Evolutionary conservation across 2,888 invertebrate species (phyloP).

Genomic region (Melieria picta): DNA sequence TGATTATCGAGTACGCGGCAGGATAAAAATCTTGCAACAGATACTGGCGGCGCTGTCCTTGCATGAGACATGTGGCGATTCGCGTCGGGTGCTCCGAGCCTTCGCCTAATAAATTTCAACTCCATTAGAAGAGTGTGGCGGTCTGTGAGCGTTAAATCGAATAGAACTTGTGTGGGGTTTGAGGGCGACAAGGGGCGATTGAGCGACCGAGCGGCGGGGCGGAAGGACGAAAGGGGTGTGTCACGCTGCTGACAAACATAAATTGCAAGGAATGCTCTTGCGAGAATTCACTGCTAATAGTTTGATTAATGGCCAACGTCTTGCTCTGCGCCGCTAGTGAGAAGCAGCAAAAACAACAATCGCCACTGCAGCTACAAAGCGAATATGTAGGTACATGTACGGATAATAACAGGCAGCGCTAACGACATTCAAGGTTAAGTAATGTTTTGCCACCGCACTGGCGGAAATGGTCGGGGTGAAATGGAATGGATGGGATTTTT

Average conservation of each 20-base stretch:
- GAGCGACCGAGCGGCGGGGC: background rate
- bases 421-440: slow-evolving; percentile 14
- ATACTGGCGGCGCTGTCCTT: background rate
- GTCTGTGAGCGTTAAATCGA: slow-evolving; percentile 42
- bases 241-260: slow-evolving; percentile 45
- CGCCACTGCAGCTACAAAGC: slow-evolving; percentile 22
- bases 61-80: background rate
- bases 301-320: slow-evolving; percentile 65
- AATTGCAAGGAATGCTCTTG: slow-evolving; percentile 43
- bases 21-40: slow-evolving; percentile 42
- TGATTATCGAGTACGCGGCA: slow-evolving; percentile 64
- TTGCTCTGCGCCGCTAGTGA: slow-evolving; percentile 43
- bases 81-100: slow-evolving; percentile 36
- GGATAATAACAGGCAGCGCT: background rate
- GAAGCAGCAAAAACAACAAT: slow-evolving; percentile 39
- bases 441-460: background rate
- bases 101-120: slow-evolving; percentile 46
- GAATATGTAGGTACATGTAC: background rate
- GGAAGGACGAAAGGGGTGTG: slow-evolving; percentile 52
- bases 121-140: slow-evolving; percentile 26
- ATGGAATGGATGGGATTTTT: slow-evolving; percentile 8
- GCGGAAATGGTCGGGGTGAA: background rate
- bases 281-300: slow-evolving; percentile 61
- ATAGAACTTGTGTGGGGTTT: slow-evolving; percentile 38
- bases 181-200: background rate